Percentiles rank a stretch among this genome's conserved stretches.
Evolutionary conservation across 2,797 vertebrate genomes (phyloP).

Genomic region (Benthosema pterotum): DNA sequence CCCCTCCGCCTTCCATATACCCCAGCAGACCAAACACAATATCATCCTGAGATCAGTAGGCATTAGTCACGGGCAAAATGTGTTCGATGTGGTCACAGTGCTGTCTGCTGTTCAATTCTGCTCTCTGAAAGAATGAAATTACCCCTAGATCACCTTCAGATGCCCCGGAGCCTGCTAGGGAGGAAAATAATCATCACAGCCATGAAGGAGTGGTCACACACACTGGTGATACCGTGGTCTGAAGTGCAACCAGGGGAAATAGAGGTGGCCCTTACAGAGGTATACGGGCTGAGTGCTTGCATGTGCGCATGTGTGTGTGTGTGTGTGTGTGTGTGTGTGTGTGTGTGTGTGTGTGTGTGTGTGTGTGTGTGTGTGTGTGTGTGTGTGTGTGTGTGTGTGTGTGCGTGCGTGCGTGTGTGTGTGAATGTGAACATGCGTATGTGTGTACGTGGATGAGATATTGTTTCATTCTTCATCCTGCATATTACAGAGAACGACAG

Average conservation of each 20-base stretch:
- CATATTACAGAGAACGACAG: not conserved
- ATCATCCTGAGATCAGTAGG: not conserved
- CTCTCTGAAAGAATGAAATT: not conserved
- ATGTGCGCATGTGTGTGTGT: not conserved
- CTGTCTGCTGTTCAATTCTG: conserved; percentile 1
- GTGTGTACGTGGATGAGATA: not conserved
- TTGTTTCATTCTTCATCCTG: not conserved
- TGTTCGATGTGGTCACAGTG: not conserved
- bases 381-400: not conserved
- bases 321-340: not conserved
- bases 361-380: not conserved
- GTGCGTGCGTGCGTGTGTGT: too few species aligned
- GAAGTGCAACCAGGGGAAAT: conserved; percentile 3
- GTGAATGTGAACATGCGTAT: too few species aligned
- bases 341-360: not conserved
- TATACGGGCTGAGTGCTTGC: not conserved
- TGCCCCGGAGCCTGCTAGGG: not conserved
- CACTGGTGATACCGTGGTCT: not conserved
- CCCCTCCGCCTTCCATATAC: not conserved
- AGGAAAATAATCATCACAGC: conserved; percentile 9
- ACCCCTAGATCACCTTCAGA: not conserved
- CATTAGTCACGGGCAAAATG: not conserved
- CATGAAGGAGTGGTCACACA: not conserved
- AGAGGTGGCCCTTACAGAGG: not conserved
- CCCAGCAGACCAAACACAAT: conserved; percentile 1